A percentile compares a stretch with the other conserved stretches of the same genome.
phyloP scores from a whole-genome alignment of 2,888 invertebrate genomes.

The Dolichomitus sp. region DNA sequence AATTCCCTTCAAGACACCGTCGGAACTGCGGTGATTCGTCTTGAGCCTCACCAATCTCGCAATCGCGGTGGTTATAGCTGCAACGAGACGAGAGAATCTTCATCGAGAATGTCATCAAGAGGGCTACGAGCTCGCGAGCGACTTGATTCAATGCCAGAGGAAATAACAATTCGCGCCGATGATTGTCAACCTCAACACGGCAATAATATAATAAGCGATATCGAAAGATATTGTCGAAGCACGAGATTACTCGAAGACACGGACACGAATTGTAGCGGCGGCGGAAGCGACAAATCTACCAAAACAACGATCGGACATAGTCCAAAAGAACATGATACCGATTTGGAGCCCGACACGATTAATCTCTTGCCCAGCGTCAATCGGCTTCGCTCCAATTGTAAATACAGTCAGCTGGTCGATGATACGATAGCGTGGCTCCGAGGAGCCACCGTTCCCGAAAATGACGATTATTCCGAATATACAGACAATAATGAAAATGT shows the following conservation, averaged over 20 bases:
- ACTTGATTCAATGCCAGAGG: conserved; percentile 15
- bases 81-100: neutral
- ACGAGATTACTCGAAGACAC: conserved; percentile 74
- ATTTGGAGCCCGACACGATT: conserved; percentile 13
- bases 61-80: neutral
- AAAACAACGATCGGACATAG: conserved; percentile 53
- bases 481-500: conserved; percentile 70
- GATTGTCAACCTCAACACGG: conserved; percentile 82
- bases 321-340: conserved; percentile 48
- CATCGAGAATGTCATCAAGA: neutral
- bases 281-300: too few relatives aligned
- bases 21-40: conserved; percentile 88
- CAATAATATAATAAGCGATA: conserved; percentile 92
- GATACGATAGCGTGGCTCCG: conserved; percentile 74
- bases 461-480: conserved; percentile 41
- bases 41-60: conserved; percentile 25
- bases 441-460: conserved; percentile 63
- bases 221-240: conserved; percentile 87
- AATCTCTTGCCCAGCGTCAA: conserved; percentile 22
- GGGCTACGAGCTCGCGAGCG: neutral
- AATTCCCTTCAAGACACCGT: conserved; percentile 88
- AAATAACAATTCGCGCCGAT: conserved; percentile 11
- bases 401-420: conserved; percentile 74
- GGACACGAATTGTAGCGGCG: conserved; percentile 13
- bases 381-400: conserved; percentile 65